phyloP scores from a whole-genome alignment of 2,888 invertebrate species.

The Hirtodrosophila cameraria region DNA sequence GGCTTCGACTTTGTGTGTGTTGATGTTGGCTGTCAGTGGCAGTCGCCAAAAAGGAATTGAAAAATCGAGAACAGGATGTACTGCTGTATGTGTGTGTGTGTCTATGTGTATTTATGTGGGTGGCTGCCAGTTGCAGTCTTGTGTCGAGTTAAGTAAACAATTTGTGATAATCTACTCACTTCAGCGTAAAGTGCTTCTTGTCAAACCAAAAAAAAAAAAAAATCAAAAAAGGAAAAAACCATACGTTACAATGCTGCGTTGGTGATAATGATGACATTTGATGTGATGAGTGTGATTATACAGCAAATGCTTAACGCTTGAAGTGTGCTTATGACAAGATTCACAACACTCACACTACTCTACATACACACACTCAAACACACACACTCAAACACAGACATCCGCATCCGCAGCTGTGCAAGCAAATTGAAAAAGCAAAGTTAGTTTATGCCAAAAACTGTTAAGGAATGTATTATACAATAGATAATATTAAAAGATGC shows the following conservation, averaged over 20 bases:
- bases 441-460: constrained; percentile 15
- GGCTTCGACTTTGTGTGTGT: constrained; percentile 21
- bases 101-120: neutral
- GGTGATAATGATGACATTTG: constrained; percentile 58
- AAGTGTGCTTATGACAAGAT: constrained; percentile 54
- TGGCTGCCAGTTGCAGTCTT: constrained; percentile 32
- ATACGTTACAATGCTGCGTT: constrained; percentile 48
- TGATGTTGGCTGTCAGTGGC: constrained; percentile 60
- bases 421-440: constrained; percentile 8
- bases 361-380: constrained; percentile 18
- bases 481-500: neutral
- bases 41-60: constrained; percentile 48
- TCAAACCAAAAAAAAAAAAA: constrained; percentile 13
- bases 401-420: constrained; percentile 8
- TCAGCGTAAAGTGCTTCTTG: constrained; percentile 50
- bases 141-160: constrained; percentile 64
- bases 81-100: neutral
- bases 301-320: constrained; percentile 52
- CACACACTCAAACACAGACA: constrained; percentile 20
- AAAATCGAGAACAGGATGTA: constrained; percentile 38
- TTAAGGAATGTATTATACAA: no score
- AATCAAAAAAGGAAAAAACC: constrained; percentile 15
- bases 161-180: constrained; percentile 75
- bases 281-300: constrained; percentile 66
- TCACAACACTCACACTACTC: constrained; percentile 17